Base-by-base conservation (phyloP, 2,888 invertebrate genomes). In the Drosophila aldrichi region DNA sequence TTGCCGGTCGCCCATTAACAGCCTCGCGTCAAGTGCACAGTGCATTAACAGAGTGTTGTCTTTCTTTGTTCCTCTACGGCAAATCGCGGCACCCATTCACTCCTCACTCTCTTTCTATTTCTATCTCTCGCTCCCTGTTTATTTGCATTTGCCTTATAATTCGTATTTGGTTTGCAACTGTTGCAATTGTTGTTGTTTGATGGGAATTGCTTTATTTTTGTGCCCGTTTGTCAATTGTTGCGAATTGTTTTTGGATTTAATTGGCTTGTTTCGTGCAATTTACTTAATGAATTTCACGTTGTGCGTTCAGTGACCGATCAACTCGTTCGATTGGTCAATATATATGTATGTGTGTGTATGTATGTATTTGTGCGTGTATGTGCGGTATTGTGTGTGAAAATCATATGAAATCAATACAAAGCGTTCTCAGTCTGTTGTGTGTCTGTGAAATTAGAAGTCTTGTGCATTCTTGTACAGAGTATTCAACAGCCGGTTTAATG, bases 291-390 rank as follows among this genome's bases (percentile, higher is more conserved):
- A 82, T 68, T 76, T 71, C 68, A 64, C 58, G 68, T 58, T 70
- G 43, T 66, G 70, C 84, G 82, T 87, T 87, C 84, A 83, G 69
- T 84, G 87, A 84, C 82, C 82, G 72, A 70, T 61, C 70, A 18
- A 41, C n/a, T 41, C 49, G 43, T 57, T 62, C 38, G 41, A 60
- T 57, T 59, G 14, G 5, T 29, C 22, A 3, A 12, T 61, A 25
- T 25, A 25, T 34, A 12, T 10, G 3, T 43, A 7, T 32, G 3
- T 44, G 7, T 54, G n/a, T 63, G 10, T 61, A n/a, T 44, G 46
- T 36, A 10, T 10, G 5, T 43, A 4, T 43, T 2, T 38, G 10
- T 60, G 22, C n/a, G n/a, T n/a, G n/a, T n/a, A n/a, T 61, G n/a
- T 61, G 25, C 36, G 43, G 22, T 14, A 32, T 54, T 57, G 41